phyloP scores from a whole-genome alignment of 2,797 vertebrate genomes.

The Crocodylus rhombifer region DNA sequence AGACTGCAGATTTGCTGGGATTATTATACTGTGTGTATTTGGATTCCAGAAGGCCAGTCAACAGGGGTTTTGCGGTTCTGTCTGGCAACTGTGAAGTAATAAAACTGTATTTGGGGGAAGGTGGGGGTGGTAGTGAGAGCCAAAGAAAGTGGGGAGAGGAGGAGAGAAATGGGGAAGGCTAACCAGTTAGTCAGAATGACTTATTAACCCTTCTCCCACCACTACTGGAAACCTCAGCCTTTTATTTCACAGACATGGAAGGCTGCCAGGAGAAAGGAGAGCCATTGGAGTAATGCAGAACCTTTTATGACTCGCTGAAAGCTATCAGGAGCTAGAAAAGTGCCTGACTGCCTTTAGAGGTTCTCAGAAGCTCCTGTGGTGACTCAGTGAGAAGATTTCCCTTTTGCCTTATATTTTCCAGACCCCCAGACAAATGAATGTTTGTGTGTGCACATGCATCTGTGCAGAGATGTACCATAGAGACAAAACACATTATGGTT shows the following conservation, averaged over 20 bases:
- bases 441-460: not conserved
- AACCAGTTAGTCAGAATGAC: constrained; percentile 4
- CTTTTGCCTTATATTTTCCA: constrained; percentile 60
- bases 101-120: constrained; percentile 57
- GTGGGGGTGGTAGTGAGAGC: constrained; percentile 30
- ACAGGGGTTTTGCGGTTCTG: constrained; percentile 62
- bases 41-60: constrained; percentile 38
- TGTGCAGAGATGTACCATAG: constrained; percentile 4
- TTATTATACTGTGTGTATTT: not conserved
- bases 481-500: not conserved
- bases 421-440: constrained; percentile 41
- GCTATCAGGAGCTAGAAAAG: constrained; percentile 15
- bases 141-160: not conserved
- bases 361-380: constrained; percentile 22
- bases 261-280: constrained; percentile 49
- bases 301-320: constrained; percentile 4
- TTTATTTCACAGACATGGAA: constrained; percentile 58
- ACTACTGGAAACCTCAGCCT: not conserved
- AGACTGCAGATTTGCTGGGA: constrained; percentile 44
- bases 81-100: constrained; percentile 52
- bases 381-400: constrained; percentile 71
- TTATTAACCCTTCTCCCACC: constrained; percentile 42
- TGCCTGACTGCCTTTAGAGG: constrained; percentile 30
- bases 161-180: constrained; percentile 49
- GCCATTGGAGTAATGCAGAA: constrained; percentile 11